Base-by-base conservation (phyloP, 2,797 vertebrate species). In the Yasuhikotakia modesta region DNA sequence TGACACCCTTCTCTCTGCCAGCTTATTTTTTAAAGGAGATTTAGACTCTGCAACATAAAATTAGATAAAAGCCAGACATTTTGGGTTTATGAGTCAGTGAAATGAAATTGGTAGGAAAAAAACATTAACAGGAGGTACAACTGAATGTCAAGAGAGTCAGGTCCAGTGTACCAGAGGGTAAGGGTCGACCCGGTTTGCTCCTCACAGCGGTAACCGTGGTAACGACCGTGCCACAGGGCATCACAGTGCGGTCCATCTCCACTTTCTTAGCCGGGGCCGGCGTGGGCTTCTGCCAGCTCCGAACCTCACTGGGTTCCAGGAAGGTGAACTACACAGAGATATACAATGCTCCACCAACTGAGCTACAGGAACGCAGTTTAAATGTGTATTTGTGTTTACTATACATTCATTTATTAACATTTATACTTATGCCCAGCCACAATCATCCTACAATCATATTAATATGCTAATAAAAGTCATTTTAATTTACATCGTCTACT, bases 221-320 rank as follows among this genome's bases (percentile, higher is more conserved):
- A 88, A 99, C 96, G 80, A 99, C 96, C 0, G 97, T 99, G 52
- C 97, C 98, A 19, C 96, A 99, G 17, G 98, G 97, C 97, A 99
- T 96, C 84, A 99, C 95, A 0, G 93, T 98, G 17, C 97, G 94
- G 88, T 98, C 97, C 92, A 96, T 98, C 72, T 98, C 97, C 81
- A 98, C 91, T 87, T 86, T 96, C 74, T 95, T 92, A 45, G 90
- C 88, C 35, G 95, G 90, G 74, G 92, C 89, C 0, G 93, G 93
- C 1, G 91, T 90, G 0, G 94, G 93, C 19, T 89, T 83, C n/a
- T 92, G 93, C 93, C 94, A 94, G 1, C 91, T 88, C 79, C 94
- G 95, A 80, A 91, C 85, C 61, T 99, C 97, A 11, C 86, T 91
- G 13, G 97, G 96, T 27, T 99, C 97, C 88, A 97, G 84, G 64